phyloP scores from a whole-genome alignment of 1,140 invertebrate species.

The Halyomorpha halys region DNA sequence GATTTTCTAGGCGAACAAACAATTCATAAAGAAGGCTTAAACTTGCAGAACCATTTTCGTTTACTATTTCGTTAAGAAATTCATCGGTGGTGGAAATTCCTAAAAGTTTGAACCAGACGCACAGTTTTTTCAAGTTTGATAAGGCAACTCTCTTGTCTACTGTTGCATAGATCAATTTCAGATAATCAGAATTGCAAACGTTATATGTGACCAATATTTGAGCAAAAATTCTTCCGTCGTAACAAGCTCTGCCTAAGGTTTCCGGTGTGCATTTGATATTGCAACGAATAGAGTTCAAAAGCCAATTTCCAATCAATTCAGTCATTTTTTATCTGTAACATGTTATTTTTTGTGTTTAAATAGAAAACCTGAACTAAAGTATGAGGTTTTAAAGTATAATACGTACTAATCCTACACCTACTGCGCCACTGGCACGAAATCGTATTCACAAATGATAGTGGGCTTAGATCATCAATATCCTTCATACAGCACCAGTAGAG shows the following conservation, averaged over 20 bases:
- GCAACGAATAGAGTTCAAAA: background rate
- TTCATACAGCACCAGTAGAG: no score
- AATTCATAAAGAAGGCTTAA: conserved; percentile 7
- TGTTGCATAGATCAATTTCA: background rate
- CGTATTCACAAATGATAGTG: no score
- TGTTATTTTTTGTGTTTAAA: no score
- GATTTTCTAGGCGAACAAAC: background rate
- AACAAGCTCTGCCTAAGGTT: conserved; percentile 2
- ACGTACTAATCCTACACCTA: no score
- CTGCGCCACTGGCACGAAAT: no score
- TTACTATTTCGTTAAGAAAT: background rate
- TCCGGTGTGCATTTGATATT: background rate
- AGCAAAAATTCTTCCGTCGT: conserved; percentile 9
- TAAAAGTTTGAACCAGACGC: conserved; percentile 10
- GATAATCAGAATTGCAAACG: background rate
- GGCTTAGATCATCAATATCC: no score
- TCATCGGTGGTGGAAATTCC: background rate
- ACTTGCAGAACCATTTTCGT: background rate
- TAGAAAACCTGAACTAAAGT: no score
- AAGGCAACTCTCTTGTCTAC: background rate
- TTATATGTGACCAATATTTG: conserved; percentile 10
- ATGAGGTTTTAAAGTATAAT: no score
- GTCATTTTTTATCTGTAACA: background rate
- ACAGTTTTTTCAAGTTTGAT: conserved; percentile 10
- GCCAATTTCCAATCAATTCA: background rate